Evolutionary conservation across 2,888 invertebrate genomes (phyloP).

Genomic region (Hybos culiciformis): DNA sequence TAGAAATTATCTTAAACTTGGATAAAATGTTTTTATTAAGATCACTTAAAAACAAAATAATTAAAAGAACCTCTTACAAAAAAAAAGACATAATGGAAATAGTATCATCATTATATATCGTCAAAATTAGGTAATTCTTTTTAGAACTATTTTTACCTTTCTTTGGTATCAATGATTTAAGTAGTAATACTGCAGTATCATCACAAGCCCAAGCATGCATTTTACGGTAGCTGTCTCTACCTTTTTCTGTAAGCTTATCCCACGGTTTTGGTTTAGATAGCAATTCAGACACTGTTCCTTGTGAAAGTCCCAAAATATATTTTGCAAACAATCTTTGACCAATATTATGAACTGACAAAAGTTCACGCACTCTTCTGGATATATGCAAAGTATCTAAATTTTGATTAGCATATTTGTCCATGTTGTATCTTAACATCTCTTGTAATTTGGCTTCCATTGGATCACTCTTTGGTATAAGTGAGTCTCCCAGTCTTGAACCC

Average conservation of each 20-base stretch:
- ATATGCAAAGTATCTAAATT: constrained; percentile 92
- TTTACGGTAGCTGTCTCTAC: constrained; percentile 95
- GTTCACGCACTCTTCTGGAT: constrained; percentile 80
- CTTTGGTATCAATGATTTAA: constrained; percentile 95
- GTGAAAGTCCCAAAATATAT: constrained; percentile 89
- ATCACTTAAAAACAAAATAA: no score
- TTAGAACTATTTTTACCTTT: constrained; percentile 61
- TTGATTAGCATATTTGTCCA: constrained; percentile 90
- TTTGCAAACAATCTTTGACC: constrained; percentile 98
- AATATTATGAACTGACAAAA: constrained; percentile 93
- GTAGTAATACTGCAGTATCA: constrained; percentile 89
- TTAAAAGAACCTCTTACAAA: no score
- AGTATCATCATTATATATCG: not conserved
- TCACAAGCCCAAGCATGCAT: constrained; percentile 99
- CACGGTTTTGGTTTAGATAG: constrained; percentile 98
- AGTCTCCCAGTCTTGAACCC: constrained; percentile 74
- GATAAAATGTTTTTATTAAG: no score
- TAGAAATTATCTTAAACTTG: no score
- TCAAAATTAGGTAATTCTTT: no score
- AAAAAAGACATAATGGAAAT: not conserved
- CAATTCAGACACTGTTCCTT: constrained; percentile 96
- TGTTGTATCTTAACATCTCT: constrained; percentile 87
- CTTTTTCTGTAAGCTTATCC: constrained; percentile 99
- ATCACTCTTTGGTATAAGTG: constrained; percentile 81
- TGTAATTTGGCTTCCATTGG: constrained; percentile 88